A percentile compares a stretch with the other conserved stretches of the same genome.
phyloP scores from a whole-genome alignment of 1,140 invertebrate species.

The Drosophila kohkoa region DNA sequence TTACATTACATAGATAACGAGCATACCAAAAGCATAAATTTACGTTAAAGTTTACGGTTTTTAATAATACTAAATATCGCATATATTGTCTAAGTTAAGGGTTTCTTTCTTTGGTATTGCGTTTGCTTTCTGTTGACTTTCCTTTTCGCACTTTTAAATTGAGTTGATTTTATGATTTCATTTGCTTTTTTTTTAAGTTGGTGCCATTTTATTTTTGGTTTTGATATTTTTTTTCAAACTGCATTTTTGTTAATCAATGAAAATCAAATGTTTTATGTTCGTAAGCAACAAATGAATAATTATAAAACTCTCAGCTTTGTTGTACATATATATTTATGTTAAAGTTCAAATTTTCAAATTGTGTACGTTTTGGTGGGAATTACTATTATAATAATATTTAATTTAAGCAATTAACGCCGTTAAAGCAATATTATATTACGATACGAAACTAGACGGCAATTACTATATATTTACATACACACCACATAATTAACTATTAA shows the following conservation, averaged over 20 bases:
- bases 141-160: constrained; percentile 8
- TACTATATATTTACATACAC: constrained; percentile 32
- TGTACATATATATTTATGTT: constrained; percentile 70
- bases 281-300: constrained; percentile 11
- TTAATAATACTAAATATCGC: constrained; percentile 37
- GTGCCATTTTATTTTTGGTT: constrained; percentile 59
- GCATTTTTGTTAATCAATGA: constrained; percentile 23
- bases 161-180: constrained; percentile 29
- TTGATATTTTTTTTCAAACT: constrained; percentile 16
- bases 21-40: constrained; percentile 75
- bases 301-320: constrained; percentile 25
- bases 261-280: constrained; percentile 16
- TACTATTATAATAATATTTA: constrained; percentile 25
- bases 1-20: constrained; percentile 55
- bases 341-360: constrained; percentile 30
- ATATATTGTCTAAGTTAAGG: not conserved
- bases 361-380: constrained; percentile 5
- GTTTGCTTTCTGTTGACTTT: constrained; percentile 25
- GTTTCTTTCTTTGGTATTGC: constrained; percentile 42
- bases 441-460: constrained; percentile 59
- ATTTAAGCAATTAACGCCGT: constrained; percentile 55
- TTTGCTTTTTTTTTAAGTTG: constrained; percentile 46
- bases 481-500: constrained; percentile 37
- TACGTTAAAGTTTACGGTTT: constrained; percentile 41
- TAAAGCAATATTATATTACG: constrained; percentile 66